Percentiles rank a stretch among this genome's conserved stretches.
These are phyloP conservation scores for Thaleichthys pacificus DNA, from an alignment of 2,797 vertebrate species.

Conservation along the genomic window DNA sequence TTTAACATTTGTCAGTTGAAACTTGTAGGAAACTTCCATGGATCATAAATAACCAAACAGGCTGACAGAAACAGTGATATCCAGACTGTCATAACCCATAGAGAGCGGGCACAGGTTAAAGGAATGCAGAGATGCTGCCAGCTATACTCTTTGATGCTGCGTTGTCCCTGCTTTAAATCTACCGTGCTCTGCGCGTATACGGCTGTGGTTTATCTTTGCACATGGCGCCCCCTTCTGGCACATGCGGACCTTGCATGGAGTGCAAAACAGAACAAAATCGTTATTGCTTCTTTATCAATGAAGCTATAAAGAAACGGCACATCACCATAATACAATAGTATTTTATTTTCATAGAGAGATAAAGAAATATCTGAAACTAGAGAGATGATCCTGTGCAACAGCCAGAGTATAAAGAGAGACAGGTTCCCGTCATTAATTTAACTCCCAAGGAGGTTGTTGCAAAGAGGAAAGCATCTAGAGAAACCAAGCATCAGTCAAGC, in stretches of 20 bases:
- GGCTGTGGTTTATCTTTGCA: neutral
- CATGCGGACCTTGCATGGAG: neutral
- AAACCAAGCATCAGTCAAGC: neutral
- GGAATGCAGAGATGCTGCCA: no score
- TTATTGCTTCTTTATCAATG: neutral
- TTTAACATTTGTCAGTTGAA: no score
- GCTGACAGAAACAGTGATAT: no score
- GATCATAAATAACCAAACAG: no score
- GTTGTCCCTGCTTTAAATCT: no score
- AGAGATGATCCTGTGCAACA: constrained; percentile 55
- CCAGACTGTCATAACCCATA: no score
- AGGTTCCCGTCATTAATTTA: constrained; percentile 32
- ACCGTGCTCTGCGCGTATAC: no score
- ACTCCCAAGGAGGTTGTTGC: constrained; percentile 41
- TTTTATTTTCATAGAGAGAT: constrained; percentile 65
- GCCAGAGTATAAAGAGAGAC: constrained; percentile 45
- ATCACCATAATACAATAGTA: constrained; percentile 51
- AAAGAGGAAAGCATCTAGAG: constrained; percentile 12
- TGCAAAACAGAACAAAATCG: neutral
- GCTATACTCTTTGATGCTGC: no score
- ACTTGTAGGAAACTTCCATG: no score
- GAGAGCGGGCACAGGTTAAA: no score
- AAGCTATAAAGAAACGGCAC: constrained; percentile 6
- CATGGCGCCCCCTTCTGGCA: constrained; percentile 52
- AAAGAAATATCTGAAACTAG: constrained; percentile 66